Conservation (phyloP, 2,797 vertebrate genomes). For the Benthosema pterotum region DNA sequence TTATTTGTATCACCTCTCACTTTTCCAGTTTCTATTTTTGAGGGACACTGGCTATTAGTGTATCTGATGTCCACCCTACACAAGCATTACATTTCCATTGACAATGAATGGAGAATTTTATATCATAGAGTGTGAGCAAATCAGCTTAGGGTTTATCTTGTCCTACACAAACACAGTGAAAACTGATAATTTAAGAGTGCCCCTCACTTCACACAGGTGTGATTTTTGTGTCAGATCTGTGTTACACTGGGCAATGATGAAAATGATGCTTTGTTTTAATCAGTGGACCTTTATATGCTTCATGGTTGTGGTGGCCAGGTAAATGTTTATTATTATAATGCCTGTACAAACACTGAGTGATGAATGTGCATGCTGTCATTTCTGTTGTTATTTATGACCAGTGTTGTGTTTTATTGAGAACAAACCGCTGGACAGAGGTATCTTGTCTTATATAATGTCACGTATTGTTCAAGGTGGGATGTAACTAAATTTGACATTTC, state of each 20-base stretch:
- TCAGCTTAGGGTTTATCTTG: no score
- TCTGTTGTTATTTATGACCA: constrained; percentile 51
- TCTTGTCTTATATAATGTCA: constrained; percentile 22
- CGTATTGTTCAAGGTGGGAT: constrained; percentile 63
- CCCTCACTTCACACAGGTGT: no score
- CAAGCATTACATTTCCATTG: no score
- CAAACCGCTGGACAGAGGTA: constrained; percentile 38
- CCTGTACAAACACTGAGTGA: constrained; percentile 34
- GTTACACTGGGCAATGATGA: constrained; percentile 18
- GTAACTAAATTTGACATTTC: constrained; percentile 52
- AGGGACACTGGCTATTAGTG: no score
- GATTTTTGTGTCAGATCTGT: constrained; percentile 34
- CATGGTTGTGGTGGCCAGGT: constrained; percentile 36
- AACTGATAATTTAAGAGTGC: no score
- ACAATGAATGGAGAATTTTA: no score
- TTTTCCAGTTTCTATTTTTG: constrained; percentile 14
- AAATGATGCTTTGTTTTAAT: constrained; percentile 2
- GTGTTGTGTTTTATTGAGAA: constrained; percentile 37
- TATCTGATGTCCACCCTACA: no score
- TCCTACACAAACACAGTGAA: no score
- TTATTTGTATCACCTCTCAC: background rate
- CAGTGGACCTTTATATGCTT: constrained; percentile 7
- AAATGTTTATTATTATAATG: constrained; percentile 51
- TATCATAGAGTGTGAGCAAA: no score
- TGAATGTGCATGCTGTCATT: constrained; percentile 49